Evolutionary conservation across 2,797 vertebrate genomes (phyloP).

Genomic region (Prionace glauca): DNA sequence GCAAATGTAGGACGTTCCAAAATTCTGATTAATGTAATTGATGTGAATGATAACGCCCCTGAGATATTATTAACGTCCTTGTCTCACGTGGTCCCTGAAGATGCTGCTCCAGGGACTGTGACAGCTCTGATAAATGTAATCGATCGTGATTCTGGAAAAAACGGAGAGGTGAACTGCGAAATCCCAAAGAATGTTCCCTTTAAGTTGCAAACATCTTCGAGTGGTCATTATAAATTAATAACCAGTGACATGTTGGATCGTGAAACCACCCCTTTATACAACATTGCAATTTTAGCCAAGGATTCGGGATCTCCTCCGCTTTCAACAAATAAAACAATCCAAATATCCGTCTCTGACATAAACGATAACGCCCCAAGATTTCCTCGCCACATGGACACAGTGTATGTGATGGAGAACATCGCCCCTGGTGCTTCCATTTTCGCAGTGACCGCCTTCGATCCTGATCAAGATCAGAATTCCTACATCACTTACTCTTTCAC

Average conservation of each 20-base stretch:
- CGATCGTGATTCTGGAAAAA: conserved; percentile 56
- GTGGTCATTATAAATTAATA: conserved; percentile 54
- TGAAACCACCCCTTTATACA: conserved; percentile 52
- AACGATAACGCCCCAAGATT: conserved; percentile 58
- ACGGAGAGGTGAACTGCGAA: conserved; percentile 52
- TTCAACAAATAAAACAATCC: conserved; percentile 49
- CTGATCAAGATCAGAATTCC: conserved; percentile 51
- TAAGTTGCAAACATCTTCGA: conserved; percentile 49
- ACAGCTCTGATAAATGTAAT: conserved; percentile 55
- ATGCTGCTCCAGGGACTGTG: conserved; percentile 49
- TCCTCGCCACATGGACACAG: conserved; percentile 46
- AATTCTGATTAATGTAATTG: conserved; percentile 55
- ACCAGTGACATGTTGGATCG: conserved; percentile 52
- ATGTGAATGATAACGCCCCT: conserved; percentile 55
- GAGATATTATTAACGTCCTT: not conserved
- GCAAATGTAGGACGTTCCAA: conserved; percentile 45
- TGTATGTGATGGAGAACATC: conserved; percentile 59
- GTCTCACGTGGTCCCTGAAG: not conserved
- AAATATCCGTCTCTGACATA: conserved; percentile 53
- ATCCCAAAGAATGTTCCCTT: conserved; percentile 51
- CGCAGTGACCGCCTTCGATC: conserved; percentile 52
- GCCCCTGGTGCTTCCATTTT: conserved; percentile 47
- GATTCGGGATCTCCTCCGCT: conserved; percentile 51
- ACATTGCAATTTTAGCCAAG: conserved; percentile 53
- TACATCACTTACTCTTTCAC: conserved; percentile 51